Conservation (phyloP, 2,113 vertebrate species). For the Puffinus mauretanicus region DNA sequence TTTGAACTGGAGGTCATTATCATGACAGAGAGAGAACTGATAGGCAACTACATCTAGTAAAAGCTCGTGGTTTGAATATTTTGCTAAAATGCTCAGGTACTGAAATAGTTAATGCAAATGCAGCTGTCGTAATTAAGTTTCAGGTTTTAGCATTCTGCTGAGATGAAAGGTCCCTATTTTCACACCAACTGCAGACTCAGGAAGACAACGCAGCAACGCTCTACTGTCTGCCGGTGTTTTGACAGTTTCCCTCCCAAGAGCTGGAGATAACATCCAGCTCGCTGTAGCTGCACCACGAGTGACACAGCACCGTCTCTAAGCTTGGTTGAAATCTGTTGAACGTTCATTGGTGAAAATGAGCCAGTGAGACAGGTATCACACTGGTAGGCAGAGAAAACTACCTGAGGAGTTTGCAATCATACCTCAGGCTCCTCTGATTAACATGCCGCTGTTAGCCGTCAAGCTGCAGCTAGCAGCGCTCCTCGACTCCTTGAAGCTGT, state of each 20-base stretch:
- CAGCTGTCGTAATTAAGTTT: slow-evolving; percentile 8
- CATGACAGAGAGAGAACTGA: not conserved
- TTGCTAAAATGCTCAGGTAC: not conserved
- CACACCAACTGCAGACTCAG: not conserved
- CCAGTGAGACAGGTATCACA: not conserved
- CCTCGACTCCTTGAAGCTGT: not conserved
- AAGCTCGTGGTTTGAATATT: not conserved
- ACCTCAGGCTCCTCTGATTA: not conserved
- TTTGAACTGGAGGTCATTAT: not conserved
- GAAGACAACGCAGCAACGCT: not conserved
- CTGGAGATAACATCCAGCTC: not conserved
- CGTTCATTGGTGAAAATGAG: not conserved
- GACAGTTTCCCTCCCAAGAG: not conserved
- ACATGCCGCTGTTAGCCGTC: not conserved
- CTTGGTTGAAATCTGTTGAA: not conserved
- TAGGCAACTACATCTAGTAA: not conserved
- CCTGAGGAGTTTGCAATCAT: not conserved
- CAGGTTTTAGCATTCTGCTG: slow-evolving; percentile 1
- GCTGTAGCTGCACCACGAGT: not conserved
- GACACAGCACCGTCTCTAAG: not conserved
- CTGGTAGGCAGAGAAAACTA: not conserved
- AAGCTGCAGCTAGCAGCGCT: not conserved
- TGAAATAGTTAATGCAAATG: slow-evolving; percentile 13
- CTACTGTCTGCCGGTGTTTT: not conserved
- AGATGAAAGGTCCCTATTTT: slow-evolving; percentile 10